Percentiles rank a stretch among this genome's conserved stretches.
These are phyloP conservation scores for Amphipoea lucens DNA, from an alignment of 2,888 invertebrate species.

Conservation along the genomic window DNA sequence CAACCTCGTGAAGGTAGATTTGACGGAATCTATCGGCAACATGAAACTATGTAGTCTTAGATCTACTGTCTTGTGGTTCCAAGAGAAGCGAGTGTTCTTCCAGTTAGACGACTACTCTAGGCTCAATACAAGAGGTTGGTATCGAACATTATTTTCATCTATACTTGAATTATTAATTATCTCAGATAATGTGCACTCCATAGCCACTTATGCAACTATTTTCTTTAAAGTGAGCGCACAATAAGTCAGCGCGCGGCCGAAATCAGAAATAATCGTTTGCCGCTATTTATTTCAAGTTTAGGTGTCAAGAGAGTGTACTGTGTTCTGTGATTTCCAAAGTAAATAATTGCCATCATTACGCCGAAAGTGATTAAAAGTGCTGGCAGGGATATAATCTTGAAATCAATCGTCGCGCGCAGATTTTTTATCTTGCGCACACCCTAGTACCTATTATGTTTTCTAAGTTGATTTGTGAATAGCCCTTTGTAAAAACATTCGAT, in stretches of 20 bases:
- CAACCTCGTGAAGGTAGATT: slow-evolving; percentile 90
- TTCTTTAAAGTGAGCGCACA: not conserved
- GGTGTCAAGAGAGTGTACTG: too few relatives aligned
- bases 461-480: not conserved
- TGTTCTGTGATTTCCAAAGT: too few relatives aligned
- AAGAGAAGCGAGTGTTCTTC: slow-evolving; percentile 78
- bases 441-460: not conserved
- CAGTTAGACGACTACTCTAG: slow-evolving; percentile 81
- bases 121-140: slow-evolving; percentile 82
- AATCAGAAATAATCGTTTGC: not conserved
- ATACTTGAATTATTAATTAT: too few relatives aligned
- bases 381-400: too few relatives aligned
- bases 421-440: too few relatives aligned
- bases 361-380: too few relatives aligned
- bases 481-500: too few relatives aligned
- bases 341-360: too few relatives aligned
- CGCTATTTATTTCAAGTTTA: too few relatives aligned
- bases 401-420: too few relatives aligned
- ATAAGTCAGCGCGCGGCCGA: too few relatives aligned
- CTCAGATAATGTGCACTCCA: not conserved
- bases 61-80: slow-evolving; percentile 82
- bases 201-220: too few relatives aligned
- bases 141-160: not conserved
- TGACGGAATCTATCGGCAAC: slow-evolving; percentile 79
- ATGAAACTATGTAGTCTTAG: slow-evolving; percentile 79